phyloP scores from a whole-genome alignment of 2,797 vertebrate species.

The Paguma larvata region DNA sequence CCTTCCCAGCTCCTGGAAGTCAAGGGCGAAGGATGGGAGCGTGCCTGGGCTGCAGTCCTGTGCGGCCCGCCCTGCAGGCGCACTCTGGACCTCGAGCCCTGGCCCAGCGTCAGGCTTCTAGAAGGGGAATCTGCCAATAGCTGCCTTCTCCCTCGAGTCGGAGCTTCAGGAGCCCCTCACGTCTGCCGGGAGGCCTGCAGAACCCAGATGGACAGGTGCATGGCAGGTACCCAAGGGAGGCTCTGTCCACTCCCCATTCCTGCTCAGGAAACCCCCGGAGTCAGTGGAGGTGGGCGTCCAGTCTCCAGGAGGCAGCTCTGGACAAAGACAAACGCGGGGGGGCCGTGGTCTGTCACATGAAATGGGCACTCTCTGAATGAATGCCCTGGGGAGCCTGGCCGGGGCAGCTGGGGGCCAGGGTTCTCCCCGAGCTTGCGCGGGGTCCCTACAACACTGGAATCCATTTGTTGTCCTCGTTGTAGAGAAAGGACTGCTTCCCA shows the following conservation, averaged over 20 bases:
- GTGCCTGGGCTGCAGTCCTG: rapidly evolving
- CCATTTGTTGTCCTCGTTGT: slow-evolving; percentile 87
- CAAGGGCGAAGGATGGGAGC: neutral
- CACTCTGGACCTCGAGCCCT: neutral
- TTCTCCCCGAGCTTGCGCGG: neutral
- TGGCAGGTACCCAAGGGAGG: neutral
- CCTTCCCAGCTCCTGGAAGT: neutral
- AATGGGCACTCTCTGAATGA: neutral
- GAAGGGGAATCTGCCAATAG: neutral
- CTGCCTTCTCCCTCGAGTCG: neutral
- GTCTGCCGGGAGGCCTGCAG: neutral
- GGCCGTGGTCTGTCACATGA: neutral
- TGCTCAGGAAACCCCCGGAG: neutral
- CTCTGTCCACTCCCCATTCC: neutral
- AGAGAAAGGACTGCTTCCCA: slow-evolving; percentile 89
- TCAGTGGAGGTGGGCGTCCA: neutral
- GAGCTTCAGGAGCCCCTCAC: neutral
- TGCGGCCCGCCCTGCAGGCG: neutral
- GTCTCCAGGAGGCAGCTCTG: neutral
- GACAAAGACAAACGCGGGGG: neutral
- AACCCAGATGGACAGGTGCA: rapidly evolving
- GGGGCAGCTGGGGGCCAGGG: neutral
- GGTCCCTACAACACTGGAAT: slow-evolving; percentile 75
- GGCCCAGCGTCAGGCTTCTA: neutral
- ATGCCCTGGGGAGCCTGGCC: neutral